Conservation (phyloP, 1,140 invertebrate species). For the Colletes latitarsis region DNA sequence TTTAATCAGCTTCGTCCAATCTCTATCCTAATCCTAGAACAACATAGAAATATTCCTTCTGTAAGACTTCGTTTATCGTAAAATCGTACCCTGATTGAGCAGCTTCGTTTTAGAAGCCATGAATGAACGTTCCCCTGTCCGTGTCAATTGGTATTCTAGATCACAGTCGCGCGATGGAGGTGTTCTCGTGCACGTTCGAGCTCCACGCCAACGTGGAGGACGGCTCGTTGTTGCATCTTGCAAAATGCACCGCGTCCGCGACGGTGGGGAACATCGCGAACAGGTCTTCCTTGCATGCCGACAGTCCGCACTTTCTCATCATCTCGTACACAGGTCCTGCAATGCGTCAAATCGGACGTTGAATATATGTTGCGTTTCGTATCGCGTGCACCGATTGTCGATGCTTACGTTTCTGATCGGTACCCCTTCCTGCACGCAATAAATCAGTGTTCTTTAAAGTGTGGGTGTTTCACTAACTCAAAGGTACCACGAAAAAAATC, state of each 20-base stretch:
- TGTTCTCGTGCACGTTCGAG: slow-evolving; percentile 62
- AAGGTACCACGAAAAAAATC: too few species aligned
- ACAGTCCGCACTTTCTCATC: slow-evolving; percentile 83
- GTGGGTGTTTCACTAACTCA: too few species aligned
- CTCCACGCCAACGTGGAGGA: slow-evolving; percentile 65
- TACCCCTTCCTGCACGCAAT: not conserved
- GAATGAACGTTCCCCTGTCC: slow-evolving; percentile 2
- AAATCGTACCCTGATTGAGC: not conserved
- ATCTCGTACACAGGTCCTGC: slow-evolving; percentile 84
- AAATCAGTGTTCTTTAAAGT: too few species aligned
- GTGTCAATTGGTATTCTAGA: not conserved
- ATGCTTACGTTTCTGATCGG: not conserved
- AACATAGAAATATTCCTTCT: too few species aligned
- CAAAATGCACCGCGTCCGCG: slow-evolving; percentile 86
- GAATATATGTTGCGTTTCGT: not conserved
- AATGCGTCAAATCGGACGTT: not conserved
- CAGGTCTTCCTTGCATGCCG: slow-evolving; percentile 81
- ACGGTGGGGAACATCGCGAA: slow-evolving; percentile 86
- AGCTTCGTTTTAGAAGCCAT: not conserved
- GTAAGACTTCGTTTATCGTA: too few species aligned
- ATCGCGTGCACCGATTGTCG: not conserved
- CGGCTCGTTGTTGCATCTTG: slow-evolving; percentile 70
- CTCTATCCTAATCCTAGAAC: too few species aligned
- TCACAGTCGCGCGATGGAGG: slow-evolving; percentile 72
- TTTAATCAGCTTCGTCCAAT: too few species aligned